Evolutionary conservation across 2,113 vertebrate species (phyloP).

Genomic region (Arenaria interpres): DNA sequence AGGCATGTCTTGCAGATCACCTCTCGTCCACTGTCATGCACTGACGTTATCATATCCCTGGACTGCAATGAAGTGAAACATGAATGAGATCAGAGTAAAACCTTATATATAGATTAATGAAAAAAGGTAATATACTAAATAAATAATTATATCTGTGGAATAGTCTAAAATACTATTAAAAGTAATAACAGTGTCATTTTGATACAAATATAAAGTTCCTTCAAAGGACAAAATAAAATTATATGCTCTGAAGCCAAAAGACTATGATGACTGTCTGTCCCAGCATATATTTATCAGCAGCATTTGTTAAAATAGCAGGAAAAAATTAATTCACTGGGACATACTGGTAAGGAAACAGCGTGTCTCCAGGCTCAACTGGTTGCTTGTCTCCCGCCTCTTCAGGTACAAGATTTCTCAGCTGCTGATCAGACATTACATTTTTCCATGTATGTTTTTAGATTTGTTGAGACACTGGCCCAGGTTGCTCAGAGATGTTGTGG

Average conservation of each 20-base stretch:
- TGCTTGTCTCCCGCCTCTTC: not conserved
- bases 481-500: not conserved
- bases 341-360: not conserved
- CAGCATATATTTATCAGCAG: fast-evolving
- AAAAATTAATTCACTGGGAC: not conserved
- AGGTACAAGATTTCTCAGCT: not conserved
- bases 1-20: not conserved
- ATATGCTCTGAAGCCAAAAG: fast-evolving
- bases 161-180: not conserved
- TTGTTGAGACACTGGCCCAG: not conserved
- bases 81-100: not conserved
- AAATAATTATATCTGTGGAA: not conserved
- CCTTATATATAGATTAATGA: no score
- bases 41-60: not conserved
- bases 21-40: not conserved
- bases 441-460: not conserved
- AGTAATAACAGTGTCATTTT: not conserved
- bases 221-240: not conserved
- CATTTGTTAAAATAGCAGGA: not conserved
- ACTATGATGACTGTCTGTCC: fast-evolving
- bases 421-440: not conserved
- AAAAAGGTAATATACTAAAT: not conserved
- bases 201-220: not conserved
- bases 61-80: not conserved
- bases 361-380: no score